These are phyloP conservation scores for Chaenodraco wilsoni DNA, from an alignment of 2,797 vertebrate species.

Conservation along the genomic window DNA sequence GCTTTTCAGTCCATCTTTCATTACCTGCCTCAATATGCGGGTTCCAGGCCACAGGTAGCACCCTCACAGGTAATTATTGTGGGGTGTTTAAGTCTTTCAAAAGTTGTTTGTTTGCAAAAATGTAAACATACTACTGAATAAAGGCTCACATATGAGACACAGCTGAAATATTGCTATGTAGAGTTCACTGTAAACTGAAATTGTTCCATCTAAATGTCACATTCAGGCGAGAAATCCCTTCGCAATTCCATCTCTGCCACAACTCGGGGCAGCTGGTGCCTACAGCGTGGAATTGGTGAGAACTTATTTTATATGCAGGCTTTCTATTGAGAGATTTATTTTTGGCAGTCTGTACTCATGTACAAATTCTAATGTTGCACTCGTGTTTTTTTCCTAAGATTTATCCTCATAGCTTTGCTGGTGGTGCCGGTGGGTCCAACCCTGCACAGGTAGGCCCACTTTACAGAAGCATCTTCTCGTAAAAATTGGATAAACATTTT, in stretches of 20 bases:
- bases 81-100: background rate
- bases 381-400: conserved; percentile 58
- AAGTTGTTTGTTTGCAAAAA: background rate
- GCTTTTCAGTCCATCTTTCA: conserved; percentile 73
- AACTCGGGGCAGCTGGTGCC: conserved; percentile 58
- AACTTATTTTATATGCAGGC: background rate
- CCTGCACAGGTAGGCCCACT: conserved; percentile 60
- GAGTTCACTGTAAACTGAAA: background rate
- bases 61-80: conserved; percentile 67
- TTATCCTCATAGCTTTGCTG: conserved; percentile 71
- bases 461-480: background rate
- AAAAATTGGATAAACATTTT: background rate
- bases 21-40: conserved; percentile 78
- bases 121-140: background rate
- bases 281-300: conserved; percentile 84
- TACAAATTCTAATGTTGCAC: background rate
- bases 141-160: background rate
- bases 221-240: conserved; percentile 64
- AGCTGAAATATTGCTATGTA: background rate
- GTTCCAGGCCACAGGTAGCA: conserved; percentile 57
- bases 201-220: background rate
- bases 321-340: background rate
- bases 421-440: conserved; percentile 57
- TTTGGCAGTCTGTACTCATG: background rate
- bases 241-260: conserved; percentile 50